Conservation (phyloP, 2,113 vertebrate genomes). For the Sylvilagus bachmani region DNA sequence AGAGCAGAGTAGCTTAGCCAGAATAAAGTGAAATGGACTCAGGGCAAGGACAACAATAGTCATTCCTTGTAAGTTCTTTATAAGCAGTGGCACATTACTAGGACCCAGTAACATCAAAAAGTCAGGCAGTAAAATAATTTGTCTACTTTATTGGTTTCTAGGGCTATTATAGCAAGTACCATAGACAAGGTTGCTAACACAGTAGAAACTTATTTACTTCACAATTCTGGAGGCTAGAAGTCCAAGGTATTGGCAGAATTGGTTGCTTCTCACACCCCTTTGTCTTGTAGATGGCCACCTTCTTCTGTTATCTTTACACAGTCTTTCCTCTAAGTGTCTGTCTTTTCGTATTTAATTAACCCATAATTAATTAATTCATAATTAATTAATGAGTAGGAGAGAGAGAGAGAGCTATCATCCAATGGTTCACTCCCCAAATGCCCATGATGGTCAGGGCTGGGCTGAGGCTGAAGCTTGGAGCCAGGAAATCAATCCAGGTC, state of each 20-base stretch:
- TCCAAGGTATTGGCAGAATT: not conserved
- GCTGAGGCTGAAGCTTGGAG: too few species aligned
- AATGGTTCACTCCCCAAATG: too few species aligned
- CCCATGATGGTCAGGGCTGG: too few species aligned
- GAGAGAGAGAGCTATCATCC: too few species aligned
- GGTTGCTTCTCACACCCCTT: not conserved
- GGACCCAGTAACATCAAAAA: not conserved
- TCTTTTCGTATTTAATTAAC: too few species aligned
- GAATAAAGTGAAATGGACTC: not conserved
- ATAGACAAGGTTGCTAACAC: not conserved
- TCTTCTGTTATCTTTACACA: not conserved
- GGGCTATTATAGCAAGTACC: not conserved
- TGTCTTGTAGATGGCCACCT: not conserved
- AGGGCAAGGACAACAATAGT: not conserved
- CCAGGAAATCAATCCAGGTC: too few species aligned
- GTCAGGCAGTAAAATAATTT: not conserved
- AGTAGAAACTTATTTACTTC: not conserved
- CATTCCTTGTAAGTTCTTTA: not conserved
- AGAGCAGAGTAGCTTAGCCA: not conserved
- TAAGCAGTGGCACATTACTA: not conserved
- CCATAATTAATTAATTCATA: too few species aligned
- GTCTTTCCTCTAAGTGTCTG: not conserved
- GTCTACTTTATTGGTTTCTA: constrained; percentile 2
- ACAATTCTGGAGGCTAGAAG: not conserved
- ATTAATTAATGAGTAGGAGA: too few species aligned